phyloP scores from a whole-genome alignment of 2,797 vertebrate species.

The Botia almorhae region DNA sequence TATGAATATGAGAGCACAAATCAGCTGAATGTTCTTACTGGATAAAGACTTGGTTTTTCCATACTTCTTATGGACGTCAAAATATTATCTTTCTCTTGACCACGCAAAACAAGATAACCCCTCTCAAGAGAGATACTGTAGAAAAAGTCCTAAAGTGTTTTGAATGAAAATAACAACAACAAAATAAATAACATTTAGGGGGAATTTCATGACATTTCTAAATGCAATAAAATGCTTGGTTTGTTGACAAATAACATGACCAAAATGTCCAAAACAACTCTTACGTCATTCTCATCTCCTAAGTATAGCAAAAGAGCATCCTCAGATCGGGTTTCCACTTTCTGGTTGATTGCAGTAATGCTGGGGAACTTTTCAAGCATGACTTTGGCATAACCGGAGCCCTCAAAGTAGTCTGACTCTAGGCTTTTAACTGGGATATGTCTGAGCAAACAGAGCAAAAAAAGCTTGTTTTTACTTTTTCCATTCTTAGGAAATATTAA shows the following conservation, averaged over 20 bases:
- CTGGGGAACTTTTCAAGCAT: accelerated
- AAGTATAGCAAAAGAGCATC: slow-evolving; percentile 74
- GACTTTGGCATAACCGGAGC: slow-evolving; percentile 74
- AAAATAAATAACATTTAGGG: background rate
- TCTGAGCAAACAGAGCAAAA: slow-evolving; percentile 61
- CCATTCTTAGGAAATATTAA: background rate
- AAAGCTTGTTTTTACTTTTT: background rate
- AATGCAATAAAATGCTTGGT: background rate
- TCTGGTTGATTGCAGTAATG: accelerated
- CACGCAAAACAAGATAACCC: slow-evolving; percentile 57
- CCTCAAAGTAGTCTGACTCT: slow-evolving; percentile 67
- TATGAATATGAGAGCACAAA: slow-evolving; percentile 14
- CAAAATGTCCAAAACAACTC: background rate
- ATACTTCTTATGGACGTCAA: accelerated
- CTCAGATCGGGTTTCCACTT: slow-evolving; percentile 57
- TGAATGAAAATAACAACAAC: slow-evolving; percentile 10
- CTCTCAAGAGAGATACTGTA: slow-evolving; percentile 71
- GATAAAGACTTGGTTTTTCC: slow-evolving; percentile 36
- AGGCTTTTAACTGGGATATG: slow-evolving; percentile 37
- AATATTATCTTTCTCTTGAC: slow-evolving; percentile 52
- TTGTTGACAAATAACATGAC: background rate
- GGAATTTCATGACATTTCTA: background rate
- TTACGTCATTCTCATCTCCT: slow-evolving; percentile 55
- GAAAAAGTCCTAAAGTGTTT: slow-evolving; percentile 67
- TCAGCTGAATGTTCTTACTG: slow-evolving; percentile 7